Percentiles rank a stretch among this genome's conserved stretches.
Conservation (phyloP, 2,888 invertebrate genomes). For the Scaptomyza cyrtandrae region DNA sequence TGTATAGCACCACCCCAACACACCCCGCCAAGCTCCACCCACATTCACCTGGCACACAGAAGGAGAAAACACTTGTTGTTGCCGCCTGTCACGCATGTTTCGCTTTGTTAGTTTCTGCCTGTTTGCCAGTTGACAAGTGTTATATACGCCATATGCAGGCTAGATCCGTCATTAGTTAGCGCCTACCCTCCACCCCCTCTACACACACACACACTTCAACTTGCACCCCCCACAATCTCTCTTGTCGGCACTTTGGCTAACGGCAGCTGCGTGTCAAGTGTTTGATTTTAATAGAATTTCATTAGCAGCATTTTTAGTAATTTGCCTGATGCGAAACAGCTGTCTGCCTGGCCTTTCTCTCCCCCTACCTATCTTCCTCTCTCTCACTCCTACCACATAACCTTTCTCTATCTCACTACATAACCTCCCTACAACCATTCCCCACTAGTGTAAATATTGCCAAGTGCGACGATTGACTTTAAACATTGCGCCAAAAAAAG, state of each 20-base stretch:
- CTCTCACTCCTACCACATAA: too few species aligned
- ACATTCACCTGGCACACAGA: conserved; percentile 50
- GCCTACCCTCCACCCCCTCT: background rate
- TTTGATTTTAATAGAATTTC: conserved; percentile 80
- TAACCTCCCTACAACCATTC: background rate
- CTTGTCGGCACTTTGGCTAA: conserved; percentile 44
- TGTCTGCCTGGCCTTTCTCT: conserved; percentile 25
- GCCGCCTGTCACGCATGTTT: conserved; percentile 67
- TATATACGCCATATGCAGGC: conserved; percentile 63
- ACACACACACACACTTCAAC: too few species aligned
- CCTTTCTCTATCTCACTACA: background rate
- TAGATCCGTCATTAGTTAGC: conserved; percentile 50
- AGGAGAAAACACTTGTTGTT: conserved; percentile 72
- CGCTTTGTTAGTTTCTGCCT: conserved; percentile 49
- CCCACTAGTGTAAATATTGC: conserved; percentile 56
- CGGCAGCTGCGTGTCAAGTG: conserved; percentile 75
- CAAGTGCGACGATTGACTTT: conserved; percentile 73
- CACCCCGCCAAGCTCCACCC: conserved; percentile 7
- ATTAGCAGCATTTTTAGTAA: conserved; percentile 73
- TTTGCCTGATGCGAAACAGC: conserved; percentile 76
- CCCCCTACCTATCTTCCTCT: background rate
- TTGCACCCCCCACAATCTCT: background rate
- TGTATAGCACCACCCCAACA: conserved; percentile 18
- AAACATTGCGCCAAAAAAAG: conserved; percentile 62
- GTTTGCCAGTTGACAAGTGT: conserved; percentile 73